A percentile compares a stretch with the other conserved stretches of the same genome.
These are phyloP conservation scores for Campopleginae sp. DNA, from an alignment of 2,888 invertebrate genomes.

Conservation along the genomic window DNA sequence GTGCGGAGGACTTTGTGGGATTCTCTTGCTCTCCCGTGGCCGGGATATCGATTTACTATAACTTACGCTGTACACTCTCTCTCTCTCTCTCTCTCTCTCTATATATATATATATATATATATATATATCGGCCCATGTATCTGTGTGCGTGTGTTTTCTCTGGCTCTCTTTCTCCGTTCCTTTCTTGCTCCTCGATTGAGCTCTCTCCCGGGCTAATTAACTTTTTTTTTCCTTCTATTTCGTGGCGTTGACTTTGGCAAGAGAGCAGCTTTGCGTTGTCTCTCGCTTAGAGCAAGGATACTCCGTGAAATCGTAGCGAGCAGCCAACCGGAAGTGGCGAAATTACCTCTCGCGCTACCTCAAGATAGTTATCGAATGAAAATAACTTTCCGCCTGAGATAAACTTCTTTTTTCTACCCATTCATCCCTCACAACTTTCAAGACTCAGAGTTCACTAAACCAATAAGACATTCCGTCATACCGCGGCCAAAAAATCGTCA, in stretches of 20 bases:
- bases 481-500: background rate
- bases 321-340: constrained; percentile 8
- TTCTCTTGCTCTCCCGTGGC: constrained; percentile 59
- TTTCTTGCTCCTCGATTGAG: constrained; percentile 38
- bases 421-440: background rate
- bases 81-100: too few relatives aligned
- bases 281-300: constrained; percentile 35
- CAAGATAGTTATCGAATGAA: constrained; percentile 17
- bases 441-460: constrained; percentile 8
- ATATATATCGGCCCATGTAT: constrained; percentile 27
- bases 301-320: constrained; percentile 1
- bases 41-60: constrained; percentile 68
- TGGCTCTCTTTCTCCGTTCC: constrained; percentile 26
- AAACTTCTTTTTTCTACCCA: background rate
- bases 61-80: constrained; percentile 61
- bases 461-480: constrained; percentile 4
- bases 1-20: constrained; percentile 58
- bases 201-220: constrained; percentile 65
- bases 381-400: constrained; percentile 8
- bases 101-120: too few relatives aligned
- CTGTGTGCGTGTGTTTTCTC: constrained; percentile 44
- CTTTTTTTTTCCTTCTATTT: constrained; percentile 56
- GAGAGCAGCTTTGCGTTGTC: constrained; percentile 51
- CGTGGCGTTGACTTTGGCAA: constrained; percentile 60
- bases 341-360: constrained; percentile 10